Conservation (phyloP, 1,140 invertebrate genomes). For the Drosophila nannoptera region DNA sequence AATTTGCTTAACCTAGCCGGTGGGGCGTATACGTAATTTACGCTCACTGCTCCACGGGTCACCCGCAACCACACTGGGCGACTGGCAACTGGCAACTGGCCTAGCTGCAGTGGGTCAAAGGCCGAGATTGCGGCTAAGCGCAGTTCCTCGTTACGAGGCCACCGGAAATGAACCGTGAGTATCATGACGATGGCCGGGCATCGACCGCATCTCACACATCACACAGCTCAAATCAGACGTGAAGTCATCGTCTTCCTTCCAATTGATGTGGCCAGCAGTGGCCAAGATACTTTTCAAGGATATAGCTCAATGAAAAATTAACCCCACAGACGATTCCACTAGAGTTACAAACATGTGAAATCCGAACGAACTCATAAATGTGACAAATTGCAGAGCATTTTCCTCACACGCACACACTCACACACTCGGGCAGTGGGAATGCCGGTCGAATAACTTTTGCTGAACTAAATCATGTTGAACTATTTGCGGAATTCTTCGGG, state of each 20-base stretch:
- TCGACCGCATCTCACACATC: slow-evolving; percentile 36
- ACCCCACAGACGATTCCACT: slow-evolving; percentile 37
- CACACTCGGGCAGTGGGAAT: not conserved
- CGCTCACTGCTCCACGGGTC: not conserved
- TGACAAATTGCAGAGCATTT: slow-evolving; percentile 58
- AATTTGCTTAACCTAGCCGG: slow-evolving; percentile 41
- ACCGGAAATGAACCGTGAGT: slow-evolving; percentile 50
- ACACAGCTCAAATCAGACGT: slow-evolving; percentile 27
- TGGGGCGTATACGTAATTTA: slow-evolving; percentile 3
- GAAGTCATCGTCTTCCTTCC: slow-evolving; percentile 41
- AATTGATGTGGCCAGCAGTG: slow-evolving; percentile 53
- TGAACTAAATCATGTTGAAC: slow-evolving; percentile 23
- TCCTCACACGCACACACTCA: slow-evolving; percentile 3
- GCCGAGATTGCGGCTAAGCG: slow-evolving; percentile 32
- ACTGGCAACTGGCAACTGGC: slow-evolving; percentile 31
- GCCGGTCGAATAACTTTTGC: slow-evolving; percentile 3
- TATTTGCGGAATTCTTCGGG: slow-evolving; percentile 3
- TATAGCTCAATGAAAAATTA: slow-evolving; percentile 48
- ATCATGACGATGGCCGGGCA: slow-evolving; percentile 7
- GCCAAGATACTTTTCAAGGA: slow-evolving; percentile 29
- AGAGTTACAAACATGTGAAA: slow-evolving; percentile 11
- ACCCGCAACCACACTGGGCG: slow-evolving; percentile 17
- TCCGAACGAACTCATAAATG: slow-evolving; percentile 50
- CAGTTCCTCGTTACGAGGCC: slow-evolving; percentile 48
- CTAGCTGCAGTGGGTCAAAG: slow-evolving; percentile 38